Evolutionary conservation across 1,140 invertebrate species (phyloP), one percentile per base, ranked within the genome.

Genomic region (Euwallacea fornicatus): DNA sequence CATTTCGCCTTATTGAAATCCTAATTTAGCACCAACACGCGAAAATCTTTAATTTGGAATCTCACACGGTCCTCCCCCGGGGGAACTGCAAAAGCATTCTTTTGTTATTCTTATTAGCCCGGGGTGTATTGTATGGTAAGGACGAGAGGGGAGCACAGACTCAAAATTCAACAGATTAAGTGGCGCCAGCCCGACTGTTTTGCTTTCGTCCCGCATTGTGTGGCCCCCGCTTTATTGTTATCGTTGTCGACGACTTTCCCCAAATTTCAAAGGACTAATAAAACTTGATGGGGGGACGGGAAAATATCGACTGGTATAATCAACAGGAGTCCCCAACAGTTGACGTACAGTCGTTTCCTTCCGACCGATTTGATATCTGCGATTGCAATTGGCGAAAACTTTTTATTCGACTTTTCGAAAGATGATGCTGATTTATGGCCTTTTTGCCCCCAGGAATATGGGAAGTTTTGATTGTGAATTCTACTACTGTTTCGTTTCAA

Each of bases 101-200:
- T 54, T 70, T 70, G 59, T 70, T 64, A 63, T 62, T 70, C 66
- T 60, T 68, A 68, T 68, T 68, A 68, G 66, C 66, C 58, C 66
- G 42, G 15, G 65, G 65, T 55, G 65, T 66, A 66, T 66, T 66
- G 65, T 66, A 66, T 33, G 21, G 21, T 4, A 33, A 33, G 21
- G 21, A 33, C 1, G 21, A 33, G 21, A 33, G 21, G 16, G n/a
- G 53, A 46, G 65, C 65, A 61, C 44, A 55, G 68, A 70, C 68
- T 70, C 59, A 58, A 70, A 70, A 70, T 70, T 70, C 68, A 70
- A 70, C 68, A 70, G 68, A 70, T 70, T 70, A 70, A 63, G 61
- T 64, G 68, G 68, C 68, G 68, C 68, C 68, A 64, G 60, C 61
- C 43, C 21, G 53, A 58, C 65, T 70, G 68, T 70, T 70, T 70